Base-by-base conservation (phyloP, 2,797 vertebrate genomes). In the Mormyrus proboscirostris region DNA sequence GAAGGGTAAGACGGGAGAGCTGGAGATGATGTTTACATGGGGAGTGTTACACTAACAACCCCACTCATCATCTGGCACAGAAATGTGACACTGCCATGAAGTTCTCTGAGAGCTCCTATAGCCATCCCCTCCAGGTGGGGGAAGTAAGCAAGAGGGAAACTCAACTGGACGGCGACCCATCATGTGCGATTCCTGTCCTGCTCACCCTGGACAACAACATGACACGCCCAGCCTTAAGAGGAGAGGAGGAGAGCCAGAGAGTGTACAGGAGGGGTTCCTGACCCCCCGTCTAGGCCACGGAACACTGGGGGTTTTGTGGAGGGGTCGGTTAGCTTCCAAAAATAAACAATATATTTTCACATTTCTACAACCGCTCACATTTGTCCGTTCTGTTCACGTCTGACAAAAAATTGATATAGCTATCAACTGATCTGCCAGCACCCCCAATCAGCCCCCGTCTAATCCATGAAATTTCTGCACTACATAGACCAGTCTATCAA, bases 41-140 rank as follows among this genome's bases (percentile, higher is more conserved):
- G 14, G 59, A 91, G 90, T 92, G 91, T 91, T 92, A 92, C 92
- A 25, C 25, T 91, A 90, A 87, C 88, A 93, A 41, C 88, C 76
- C 3, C 93, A 94, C 92, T 95, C 95, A 95, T 95, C 94, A 92
- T 93, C 93, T 91, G 91, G 91, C 92, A 92, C 93, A 94, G 94
- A 94, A 94, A 95, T 95, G 94, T 94, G 95, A 95, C 91, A 92
- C 90, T 90, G 87, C 92, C 90, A 92, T 93, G 92, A 93, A 93
- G 92, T 93, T 93, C 92, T 0, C 59, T 62, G n/a, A 22, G 57
- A 59, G 92, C 88, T 92, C 94, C 93, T 90, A 89, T 91, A 94
- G 25, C 47, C 94, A 92, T 91, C 93, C 90, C 91, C 90, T 91
- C 55, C 92, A 90, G 92, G 94, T 93, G 22, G n/a, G 55, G 53